Evolutionary conservation across 1,140 invertebrate species (phyloP).

Genomic region (Drosophila ambigua): DNA sequence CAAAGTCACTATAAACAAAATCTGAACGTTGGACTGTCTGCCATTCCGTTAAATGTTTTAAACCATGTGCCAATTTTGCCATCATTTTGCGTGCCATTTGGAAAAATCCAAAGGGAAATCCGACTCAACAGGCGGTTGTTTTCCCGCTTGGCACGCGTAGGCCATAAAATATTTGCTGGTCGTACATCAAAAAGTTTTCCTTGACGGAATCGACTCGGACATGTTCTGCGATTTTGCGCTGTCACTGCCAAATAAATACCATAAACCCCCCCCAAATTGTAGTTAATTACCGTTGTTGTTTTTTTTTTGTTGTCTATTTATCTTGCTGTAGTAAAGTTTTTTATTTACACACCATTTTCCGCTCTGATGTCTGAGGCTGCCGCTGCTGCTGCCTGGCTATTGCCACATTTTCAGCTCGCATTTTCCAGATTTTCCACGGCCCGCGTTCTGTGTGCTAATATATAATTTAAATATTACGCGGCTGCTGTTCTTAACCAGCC

Average conservation of each 20-base stretch:
- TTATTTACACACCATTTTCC: conserved; percentile 64
- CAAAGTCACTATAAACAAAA: no score
- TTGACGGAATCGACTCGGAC: conserved; percentile 5
- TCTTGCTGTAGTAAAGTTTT: conserved; percentile 20
- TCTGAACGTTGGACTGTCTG: no score
- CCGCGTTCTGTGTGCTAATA: conserved; percentile 65
- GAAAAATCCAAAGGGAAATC: not conserved
- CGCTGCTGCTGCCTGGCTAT: conserved; percentile 11
- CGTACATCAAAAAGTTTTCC: not conserved
- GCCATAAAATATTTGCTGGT: not conserved
- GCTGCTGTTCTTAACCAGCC: conserved; percentile 72
- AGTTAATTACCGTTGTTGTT: conserved; percentile 54
- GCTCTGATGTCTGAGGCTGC: conserved; percentile 33
- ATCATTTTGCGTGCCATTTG: not conserved
- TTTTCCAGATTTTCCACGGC: conserved; percentile 44
- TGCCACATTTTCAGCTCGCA: conserved; percentile 50
- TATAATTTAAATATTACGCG: conserved; percentile 79
- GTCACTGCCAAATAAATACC: conserved; percentile 72
- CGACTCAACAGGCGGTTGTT: not conserved
- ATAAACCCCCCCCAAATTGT: conserved; percentile 50
- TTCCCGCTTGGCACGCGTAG: not conserved
- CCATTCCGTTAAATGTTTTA: no score
- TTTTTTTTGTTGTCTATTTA: conserved; percentile 27
- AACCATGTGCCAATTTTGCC: no score
- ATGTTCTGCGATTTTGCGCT: conserved; percentile 27